Base-by-base conservation (phyloP, 2,888 invertebrate species). In the Thalpophila matura region DNA sequence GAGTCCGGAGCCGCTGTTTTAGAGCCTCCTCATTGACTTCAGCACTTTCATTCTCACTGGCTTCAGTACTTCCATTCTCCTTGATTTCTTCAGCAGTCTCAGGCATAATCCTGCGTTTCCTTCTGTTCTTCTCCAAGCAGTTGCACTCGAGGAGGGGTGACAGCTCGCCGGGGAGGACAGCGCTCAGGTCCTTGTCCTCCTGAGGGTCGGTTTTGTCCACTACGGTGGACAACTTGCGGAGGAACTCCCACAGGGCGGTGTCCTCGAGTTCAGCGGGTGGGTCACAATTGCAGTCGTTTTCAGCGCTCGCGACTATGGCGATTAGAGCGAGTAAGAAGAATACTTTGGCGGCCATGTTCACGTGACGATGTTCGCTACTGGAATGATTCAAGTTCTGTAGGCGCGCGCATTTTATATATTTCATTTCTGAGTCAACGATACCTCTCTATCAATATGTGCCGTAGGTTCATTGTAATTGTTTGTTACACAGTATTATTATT, bases 281-380 rank as follows among this genome's bases (percentile, higher is more conserved):
- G 0, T 69, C 53, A n/a, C 83, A 82, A 4, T 53, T 50, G 49
- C 82, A 82, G 2, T 68, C 50, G 4, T 56, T 75, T 5, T 68
- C 66, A 0, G 65, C 69, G 18, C 26, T 33, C 4, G 64, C 57
- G 0, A 67, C 50, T 6, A 65, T 45, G 4, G 58, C 63, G 4
- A 72, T 12, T 1, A 63, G 16, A 5, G 74, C 49, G 55, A 80
- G 22, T 0, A 83, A 1, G 0, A 80, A 2, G n/a, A 81, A n/a
- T 3, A 73, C 9, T 70, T 83, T 81, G 37, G 22, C 49, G 37
- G 75, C 70, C 85, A 84, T 84, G 66, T 81, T 81, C n/a, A 27
- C 68, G 31, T 43, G 33, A 40, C 33, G 67, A 57, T 24, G 40
- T 20, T 53, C 24, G 29, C 22, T 49, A 24, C 35, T 70, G 46